Evolutionary conservation across 2,113 vertebrate genomes (phyloP), one percentile per base, ranked within the genome.

Genomic region (Podocnemis expansa): DNA sequence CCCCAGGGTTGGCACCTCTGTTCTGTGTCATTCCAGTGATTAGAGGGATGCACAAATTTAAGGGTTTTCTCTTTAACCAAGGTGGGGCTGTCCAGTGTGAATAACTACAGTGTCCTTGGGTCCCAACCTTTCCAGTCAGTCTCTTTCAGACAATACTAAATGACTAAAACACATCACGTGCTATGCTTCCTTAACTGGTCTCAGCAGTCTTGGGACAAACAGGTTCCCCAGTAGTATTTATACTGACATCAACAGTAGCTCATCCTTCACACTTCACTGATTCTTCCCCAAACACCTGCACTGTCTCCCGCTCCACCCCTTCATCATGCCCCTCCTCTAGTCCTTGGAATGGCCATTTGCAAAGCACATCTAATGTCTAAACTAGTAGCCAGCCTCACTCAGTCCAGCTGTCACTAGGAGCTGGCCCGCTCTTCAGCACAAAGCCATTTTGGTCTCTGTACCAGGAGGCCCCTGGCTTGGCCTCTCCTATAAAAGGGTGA

Each of bases 401-500:
- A 87, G 78, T 27, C 34, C 43, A 89, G 78, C 82, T 85, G 78
- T 58, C 70, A 22, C 10, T 24, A 83, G 43, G 56, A 91, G 87
- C 80, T 90, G 91, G 25, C 83, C 76, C 79, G 79, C 22, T 51
- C 63, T 80, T 84, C 38, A 87, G 82, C 41, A 58, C 58, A 75
- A 52, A 93, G n/a, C 14, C 75, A 38, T 24, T 86, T 83, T 55
- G 91, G 82, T 16, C 70, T 84, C 58, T 79, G 45, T 5, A 60
- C 38, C 47, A 90, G 86, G 87, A 79, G 83, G 63, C 73, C 63
- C 70, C 34, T 82, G 88, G 83, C 88, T 88, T 45, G 49, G 73
- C 43, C 22, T 41, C 70, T n/a, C 47, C 13, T 75, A 45, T 70
- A 89, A 73, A 52, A 83, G 29, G 21, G 19, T 38, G 63, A 9